A percentile compares a stretch with the other conserved stretches of the same genome.
phyloP scores from a whole-genome alignment of 2,113 vertebrate genomes.

The Trematocara stigmaticum region DNA sequence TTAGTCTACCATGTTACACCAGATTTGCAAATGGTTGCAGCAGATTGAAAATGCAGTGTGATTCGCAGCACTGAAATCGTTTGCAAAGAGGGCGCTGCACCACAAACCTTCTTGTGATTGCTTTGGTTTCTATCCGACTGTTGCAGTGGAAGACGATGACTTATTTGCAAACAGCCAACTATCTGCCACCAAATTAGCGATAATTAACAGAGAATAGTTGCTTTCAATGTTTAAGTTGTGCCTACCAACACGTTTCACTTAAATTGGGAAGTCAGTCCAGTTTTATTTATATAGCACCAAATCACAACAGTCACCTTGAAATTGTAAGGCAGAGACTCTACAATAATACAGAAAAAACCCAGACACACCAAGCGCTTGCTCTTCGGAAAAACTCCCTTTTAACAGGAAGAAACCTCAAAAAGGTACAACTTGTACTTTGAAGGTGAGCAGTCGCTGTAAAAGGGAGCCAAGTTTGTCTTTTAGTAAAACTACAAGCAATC shows the following conservation, averaged over 20 bases:
- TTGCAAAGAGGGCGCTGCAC: background rate
- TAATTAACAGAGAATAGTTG: background rate
- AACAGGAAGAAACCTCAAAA: background rate
- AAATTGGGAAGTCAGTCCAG: background rate
- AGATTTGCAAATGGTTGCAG: background rate
- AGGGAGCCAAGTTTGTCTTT: background rate
- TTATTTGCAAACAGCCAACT: background rate
- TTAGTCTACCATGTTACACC: no score
- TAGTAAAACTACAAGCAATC: background rate
- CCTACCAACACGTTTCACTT: background rate
- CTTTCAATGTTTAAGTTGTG: background rate
- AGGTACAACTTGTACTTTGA: background rate
- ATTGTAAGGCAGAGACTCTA: background rate
- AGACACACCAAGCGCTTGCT: background rate
- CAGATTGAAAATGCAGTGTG: background rate
- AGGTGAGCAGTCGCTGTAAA: background rate
- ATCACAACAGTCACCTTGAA: background rate
- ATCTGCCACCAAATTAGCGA: accelerated
- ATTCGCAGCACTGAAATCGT: background rate
- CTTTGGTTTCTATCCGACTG: background rate
- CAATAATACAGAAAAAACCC: background rate
- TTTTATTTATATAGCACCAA: background rate
- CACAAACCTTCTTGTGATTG: background rate
- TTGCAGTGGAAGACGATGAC: background rate
- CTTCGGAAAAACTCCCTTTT: background rate